A percentile compares a stretch with the other conserved stretches of the same genome.
Evolutionary conservation across 2,113 vertebrate genomes (phyloP).

Genomic region (Apaloderma vittatum): DNA sequence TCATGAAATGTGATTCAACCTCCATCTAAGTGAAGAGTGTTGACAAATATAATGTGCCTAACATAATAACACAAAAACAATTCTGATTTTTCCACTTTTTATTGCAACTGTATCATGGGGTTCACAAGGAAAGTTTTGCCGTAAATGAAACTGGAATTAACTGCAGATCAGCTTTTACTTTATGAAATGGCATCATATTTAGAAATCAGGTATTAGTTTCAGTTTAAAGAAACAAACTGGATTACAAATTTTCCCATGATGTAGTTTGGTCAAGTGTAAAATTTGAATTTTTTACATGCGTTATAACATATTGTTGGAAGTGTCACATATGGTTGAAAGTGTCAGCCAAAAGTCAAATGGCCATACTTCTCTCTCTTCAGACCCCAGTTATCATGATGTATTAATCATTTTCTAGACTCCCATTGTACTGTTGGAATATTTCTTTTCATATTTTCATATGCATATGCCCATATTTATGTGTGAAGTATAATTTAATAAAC

Average conservation of each 20-base stretch:
- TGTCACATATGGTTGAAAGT: neutral
- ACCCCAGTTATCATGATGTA: neutral
- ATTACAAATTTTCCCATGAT: constrained; percentile 2
- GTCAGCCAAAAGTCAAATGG: constrained; percentile 51
- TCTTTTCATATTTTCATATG: neutral
- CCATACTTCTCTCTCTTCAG: neutral
- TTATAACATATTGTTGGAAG: constrained; percentile 5
- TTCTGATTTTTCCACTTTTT: too few species aligned
- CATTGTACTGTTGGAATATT: neutral
- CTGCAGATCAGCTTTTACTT: neutral
- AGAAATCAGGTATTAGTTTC: neutral
- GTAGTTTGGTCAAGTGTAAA: constrained; percentile 32
- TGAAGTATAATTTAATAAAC: neutral
- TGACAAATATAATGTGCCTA: too few species aligned
- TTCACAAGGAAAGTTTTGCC: neutral
- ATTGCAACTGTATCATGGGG: neutral
- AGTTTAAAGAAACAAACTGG: neutral
- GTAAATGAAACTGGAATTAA: neutral
- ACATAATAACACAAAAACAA: too few species aligned
- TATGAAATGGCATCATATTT: neutral
- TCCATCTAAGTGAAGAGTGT: too few species aligned
- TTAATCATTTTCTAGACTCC: neutral
- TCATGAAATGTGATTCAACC: too few species aligned
- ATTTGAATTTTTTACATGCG: constrained; percentile 34
- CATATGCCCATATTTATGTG: neutral